A percentile compares a stretch with the other conserved stretches of the same genome.
Conservation (phyloP, 2,888 invertebrate genomes). For the Calameuta pallipes region DNA sequence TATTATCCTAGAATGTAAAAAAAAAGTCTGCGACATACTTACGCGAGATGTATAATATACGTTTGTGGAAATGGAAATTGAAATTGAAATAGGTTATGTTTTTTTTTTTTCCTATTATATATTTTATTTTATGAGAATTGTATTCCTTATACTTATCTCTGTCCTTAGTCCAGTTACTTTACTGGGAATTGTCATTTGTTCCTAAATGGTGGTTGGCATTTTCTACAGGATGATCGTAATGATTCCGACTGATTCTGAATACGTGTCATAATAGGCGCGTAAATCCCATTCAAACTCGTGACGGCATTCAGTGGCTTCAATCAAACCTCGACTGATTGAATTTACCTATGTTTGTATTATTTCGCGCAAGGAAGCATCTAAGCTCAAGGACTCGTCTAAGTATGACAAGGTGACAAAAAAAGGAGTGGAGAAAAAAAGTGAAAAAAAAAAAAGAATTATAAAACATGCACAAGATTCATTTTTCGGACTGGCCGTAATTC, state of each 20-base stretch:
- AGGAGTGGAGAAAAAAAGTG: not conserved
- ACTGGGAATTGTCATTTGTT: not conserved
- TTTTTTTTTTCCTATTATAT: not conserved
- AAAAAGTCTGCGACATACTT: not conserved
- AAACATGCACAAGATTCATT: too few species aligned
- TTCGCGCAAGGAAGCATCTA: not conserved
- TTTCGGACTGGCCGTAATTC: too few species aligned
- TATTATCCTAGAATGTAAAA: not conserved
- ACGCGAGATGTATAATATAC: not conserved
- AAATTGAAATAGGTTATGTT: too few species aligned
- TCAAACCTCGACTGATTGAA: not conserved
- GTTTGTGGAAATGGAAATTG: not conserved
- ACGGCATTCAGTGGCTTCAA: not conserved
- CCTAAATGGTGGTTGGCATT: not conserved
- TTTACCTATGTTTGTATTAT: not conserved
- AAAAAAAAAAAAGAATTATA: too few species aligned
- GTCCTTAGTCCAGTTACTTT: not conserved
- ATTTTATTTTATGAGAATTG: not conserved
- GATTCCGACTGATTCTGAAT: not conserved
- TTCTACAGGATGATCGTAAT: not conserved
- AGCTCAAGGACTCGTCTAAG: not conserved
- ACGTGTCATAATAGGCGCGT: not conserved
- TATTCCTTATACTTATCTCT: not conserved
- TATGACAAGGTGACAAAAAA: not conserved
- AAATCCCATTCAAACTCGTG: not conserved